A percentile compares a stretch with the other conserved stretches of the same genome.
Evolutionary conservation across 2,113 vertebrate species (phyloP).

Genomic region (Zapus hudsonius): DNA sequence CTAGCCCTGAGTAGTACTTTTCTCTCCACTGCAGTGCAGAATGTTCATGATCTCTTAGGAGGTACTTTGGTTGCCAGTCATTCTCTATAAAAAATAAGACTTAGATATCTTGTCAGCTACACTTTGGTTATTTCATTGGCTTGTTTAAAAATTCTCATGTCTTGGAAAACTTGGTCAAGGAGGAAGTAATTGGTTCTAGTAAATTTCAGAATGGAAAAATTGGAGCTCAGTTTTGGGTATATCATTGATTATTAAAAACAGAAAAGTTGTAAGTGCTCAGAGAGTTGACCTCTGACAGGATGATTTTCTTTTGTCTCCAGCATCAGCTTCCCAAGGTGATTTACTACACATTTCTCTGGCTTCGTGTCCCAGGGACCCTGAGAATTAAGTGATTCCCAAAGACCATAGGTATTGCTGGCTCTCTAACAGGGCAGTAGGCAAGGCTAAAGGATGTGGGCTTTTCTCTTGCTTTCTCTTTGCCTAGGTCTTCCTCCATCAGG

Average conservation of each 20-base stretch:
- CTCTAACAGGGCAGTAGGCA: background rate
- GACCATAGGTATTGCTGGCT: conserved; percentile 33
- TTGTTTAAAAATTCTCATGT: conserved; percentile 52
- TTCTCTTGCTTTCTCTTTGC: conserved; percentile 73
- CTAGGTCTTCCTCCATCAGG: conserved; percentile 90
- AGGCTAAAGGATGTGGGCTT: conserved; percentile 54
- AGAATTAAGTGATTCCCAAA: conserved; percentile 34
- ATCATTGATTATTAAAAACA: conserved; percentile 35
- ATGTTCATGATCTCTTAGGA: conserved; percentile 70
- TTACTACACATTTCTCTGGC: conserved; percentile 47
- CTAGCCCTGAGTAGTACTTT: conserved; percentile 69
- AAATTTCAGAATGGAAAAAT: conserved; percentile 50
- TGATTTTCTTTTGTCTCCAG: conserved; percentile 44
- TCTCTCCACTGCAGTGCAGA: conserved; percentile 65
- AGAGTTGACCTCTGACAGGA: background rate
- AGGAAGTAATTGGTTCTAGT: conserved; percentile 50
- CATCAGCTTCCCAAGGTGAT: conserved; percentile 45
- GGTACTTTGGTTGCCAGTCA: conserved; percentile 61
- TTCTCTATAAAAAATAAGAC: conserved; percentile 10
- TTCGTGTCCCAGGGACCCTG: conserved; percentile 38
- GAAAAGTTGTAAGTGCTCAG: conserved; percentile 52
- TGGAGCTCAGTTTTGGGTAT: conserved; percentile 43
- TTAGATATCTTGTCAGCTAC: background rate
- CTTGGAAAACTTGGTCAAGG: background rate
- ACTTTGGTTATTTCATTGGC: conserved; percentile 47